A percentile compares a stretch with the other conserved stretches of the same genome.
Evolutionary conservation across 2,113 vertebrate genomes (phyloP).

Genomic region (Toxostoma redivivum): DNA sequence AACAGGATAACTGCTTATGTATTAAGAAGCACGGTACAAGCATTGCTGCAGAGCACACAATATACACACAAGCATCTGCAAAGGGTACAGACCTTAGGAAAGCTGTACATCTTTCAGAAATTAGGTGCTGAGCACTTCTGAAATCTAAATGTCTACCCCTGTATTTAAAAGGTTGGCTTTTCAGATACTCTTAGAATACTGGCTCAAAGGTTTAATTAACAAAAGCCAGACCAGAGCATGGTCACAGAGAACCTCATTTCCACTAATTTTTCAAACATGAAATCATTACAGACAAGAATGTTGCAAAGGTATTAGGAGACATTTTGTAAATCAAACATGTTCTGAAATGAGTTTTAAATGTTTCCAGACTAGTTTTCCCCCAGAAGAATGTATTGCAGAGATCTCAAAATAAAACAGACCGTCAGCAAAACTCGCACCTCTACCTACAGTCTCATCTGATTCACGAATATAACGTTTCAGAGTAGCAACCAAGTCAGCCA

Average conservation of each 20-base stretch:
- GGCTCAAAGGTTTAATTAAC: background rate
- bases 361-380: background rate
- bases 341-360: background rate
- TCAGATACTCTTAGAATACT: background rate
- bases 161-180: background rate
- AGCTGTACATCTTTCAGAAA: background rate
- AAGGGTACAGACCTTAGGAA: background rate
- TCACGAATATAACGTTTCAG: constrained; percentile 44
- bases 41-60: background rate
- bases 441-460: constrained; percentile 9
- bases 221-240: background rate
- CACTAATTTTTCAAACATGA: background rate
- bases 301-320: background rate
- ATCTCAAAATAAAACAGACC: constrained; percentile 27
- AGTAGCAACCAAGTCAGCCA: constrained; percentile 41
- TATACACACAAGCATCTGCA: background rate
- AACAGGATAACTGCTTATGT: background rate
- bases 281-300: background rate
- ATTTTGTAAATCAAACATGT: background rate
- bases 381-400: background rate
- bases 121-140: background rate
- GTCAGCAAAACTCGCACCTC: constrained; percentile 23
- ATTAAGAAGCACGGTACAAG: background rate
- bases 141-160: background rate
- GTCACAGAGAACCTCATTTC: background rate